Evolutionary conservation across 1,140 invertebrate species (phyloP), one percentile per base, ranked within the genome.

Genomic region (Euschistus heros): DNA sequence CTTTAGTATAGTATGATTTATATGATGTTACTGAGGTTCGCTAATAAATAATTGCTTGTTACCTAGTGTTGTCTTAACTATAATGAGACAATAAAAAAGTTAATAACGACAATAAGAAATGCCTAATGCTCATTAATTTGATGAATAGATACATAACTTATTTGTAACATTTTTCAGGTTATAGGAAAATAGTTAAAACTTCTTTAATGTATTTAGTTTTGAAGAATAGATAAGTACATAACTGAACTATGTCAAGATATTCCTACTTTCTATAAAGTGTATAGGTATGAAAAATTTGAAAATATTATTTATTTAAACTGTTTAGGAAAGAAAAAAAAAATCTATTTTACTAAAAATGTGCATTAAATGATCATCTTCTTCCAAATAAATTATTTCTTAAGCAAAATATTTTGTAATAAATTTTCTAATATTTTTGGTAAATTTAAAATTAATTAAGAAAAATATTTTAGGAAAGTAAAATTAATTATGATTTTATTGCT

Each of bases 91-190:
- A 27, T 59, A 7, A 4, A 22, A n/a, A 37, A 37, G 2, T 17
- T 59, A 59, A 59, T 59, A 27, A 15, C n/a, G 55, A 59, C 55
- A 59, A 59, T 59, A 59, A 59, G 55, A 59, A 59, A 22, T 33
- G 30, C 55, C 55, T 59, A 59, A 59, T 59, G 55, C 55, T 59
- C 55, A 59, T 26, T 24, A 50, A 50, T 20, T 18, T 50, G 22
- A 50, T 20, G n/a, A 37, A 37, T 37, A n/a, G 33, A 37, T 37
- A 37, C 33, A 37, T 37, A 6, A 26, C n/a, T 22, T 54, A 54
- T 54, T 54, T 22, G 18, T 54, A 54, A 22, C 24, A 54, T 22
- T 22, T 22, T 54, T 22, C 18, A 22, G 8, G 50, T 54, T 26
- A 54, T 22, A 54, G 50, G 24, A 5, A 20, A 6, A 22, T 54